Base-by-base conservation (phyloP, 2,888 invertebrate genomes). In the Nemurella pictetii region DNA sequence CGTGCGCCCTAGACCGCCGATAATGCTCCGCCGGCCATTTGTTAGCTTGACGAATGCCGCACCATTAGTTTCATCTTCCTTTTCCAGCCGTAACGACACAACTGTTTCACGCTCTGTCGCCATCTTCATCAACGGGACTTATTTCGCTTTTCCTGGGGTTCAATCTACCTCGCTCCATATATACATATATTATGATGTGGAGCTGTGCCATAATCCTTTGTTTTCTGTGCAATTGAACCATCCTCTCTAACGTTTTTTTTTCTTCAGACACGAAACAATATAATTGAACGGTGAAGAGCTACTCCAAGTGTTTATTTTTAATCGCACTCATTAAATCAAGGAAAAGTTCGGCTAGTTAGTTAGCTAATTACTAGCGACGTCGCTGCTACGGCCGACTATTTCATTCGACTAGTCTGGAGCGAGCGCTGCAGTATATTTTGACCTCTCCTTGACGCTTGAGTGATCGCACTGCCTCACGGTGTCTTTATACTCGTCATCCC, bases 11-110 rank as follows among this genome's bases (percentile, higher is more conserved):
- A n/a, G n/a, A n/a, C 0, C 36, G 29, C 27, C 80, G 29, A 32
- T 35, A 81, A 81, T 30, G 5, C 32, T 35, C 75, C 20, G 30
- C 75, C 20, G 30, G 9, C 28, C 82, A 82, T 82, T 82, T 55
- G 82, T 72, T 82, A 27, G 72, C 82, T 15, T 82, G 82, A 82
- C 82, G 82, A 30, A 82, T 82, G 82, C 72, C 20, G 82, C 15
- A 15, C 82, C 36, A 36, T 82, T 82, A 72, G 28, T 82, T 30
- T 25, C 78, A n/a, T 78, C 30, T 27, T 78, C 78, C 28, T 75
- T 26, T 28, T 9, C n/a, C 26, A 9, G 26, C 25, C 75, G 1
- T 55, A 55, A 12, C 36, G 82, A 55, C 55, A 82, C 78, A 27
- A 77, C 26, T 4, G 7, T 74, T 7, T 12, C 4, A 35, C 55